phyloP scores from a whole-genome alignment of 2,888 invertebrate genomes.

The Drosophila mimetica region DNA sequence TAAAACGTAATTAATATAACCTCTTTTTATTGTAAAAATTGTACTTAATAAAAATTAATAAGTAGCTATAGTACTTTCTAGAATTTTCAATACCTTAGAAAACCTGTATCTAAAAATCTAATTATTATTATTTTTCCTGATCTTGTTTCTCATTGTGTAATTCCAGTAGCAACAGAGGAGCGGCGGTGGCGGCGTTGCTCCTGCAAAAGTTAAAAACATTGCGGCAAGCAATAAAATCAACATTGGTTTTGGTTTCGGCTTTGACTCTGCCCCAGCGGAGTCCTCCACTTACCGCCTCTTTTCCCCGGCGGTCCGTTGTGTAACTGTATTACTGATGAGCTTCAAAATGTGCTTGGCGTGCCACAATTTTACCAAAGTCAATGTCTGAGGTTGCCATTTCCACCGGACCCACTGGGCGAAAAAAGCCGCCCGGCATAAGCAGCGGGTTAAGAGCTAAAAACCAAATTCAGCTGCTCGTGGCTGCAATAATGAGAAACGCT shows the following conservation, averaged over 20 bases:
- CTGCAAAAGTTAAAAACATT: conserved; percentile 76
- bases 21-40: too few species aligned
- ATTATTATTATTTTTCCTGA: too few species aligned
- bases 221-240: conserved; percentile 79
- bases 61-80: too few species aligned
- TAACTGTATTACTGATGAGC: conserved; percentile 65
- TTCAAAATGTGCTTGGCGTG: conserved; percentile 45
- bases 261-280: conserved; percentile 26
- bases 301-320: conserved; percentile 15
- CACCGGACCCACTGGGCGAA: conserved; percentile 11
- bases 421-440: conserved; percentile 43
- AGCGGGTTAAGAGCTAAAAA: conserved; percentile 55
- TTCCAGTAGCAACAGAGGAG: conserved; percentile 7
- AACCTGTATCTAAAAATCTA: too few species aligned
- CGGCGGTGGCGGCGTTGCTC: conserved; percentile 14
- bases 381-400: conserved; percentile 68
- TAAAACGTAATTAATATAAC: too few species aligned
- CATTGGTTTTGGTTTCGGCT: conserved; percentile 59
- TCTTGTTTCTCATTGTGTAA: conserved; percentile 19
- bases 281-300: conserved; percentile 14
- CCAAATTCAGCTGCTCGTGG: neutral
- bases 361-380: conserved; percentile 74
- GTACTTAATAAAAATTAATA: too few species aligned
- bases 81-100: too few species aligned
- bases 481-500: conserved; percentile 8